Evolutionary conservation across 1,140 invertebrate genomes (phyloP), one percentile per base, ranked within the genome.

Genomic region (Bombus huntii): DNA sequence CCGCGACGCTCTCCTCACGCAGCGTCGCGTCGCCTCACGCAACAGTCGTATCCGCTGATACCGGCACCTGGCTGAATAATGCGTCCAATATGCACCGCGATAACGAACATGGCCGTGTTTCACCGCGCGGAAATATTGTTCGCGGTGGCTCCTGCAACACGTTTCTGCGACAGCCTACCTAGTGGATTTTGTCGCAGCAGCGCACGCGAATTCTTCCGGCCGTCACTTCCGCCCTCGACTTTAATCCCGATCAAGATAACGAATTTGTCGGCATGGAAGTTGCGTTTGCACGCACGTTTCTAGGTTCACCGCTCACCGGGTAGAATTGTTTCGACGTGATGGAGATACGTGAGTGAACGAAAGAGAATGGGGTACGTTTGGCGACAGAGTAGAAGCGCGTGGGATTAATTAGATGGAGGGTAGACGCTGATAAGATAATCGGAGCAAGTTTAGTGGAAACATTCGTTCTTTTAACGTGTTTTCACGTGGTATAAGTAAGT

Each of bases 21-120:
- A 86, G 74, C n/a, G 44, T 70, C 68, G 74, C n/a, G 44, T 70
- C 68, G 62, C 76, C 57, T 39, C 74, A 71, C 65, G 81, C 81
- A 68, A 83, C 31, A 62, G 25, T 53, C 83, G 77, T 80, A 57
- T 53, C 70, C 53, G 37, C 77, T 79, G 77, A 80, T 79, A 80
- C 47, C 76, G 31, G 39, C 18, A 3, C 34, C 31, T 39, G 42
- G 42, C 42, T 85, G 83, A 85, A 85, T 85, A 85, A 85, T 85
- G 78, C 83, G 66, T 84, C 76, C 78, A 84, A 84, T 84, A 84
- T 84, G 73, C 75, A 68, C 47, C 53, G 76, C 83, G 83, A 84
- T 84, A 84, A 84, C 65, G 66, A 79, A 79, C 76, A 42, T n/a
- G 39, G 75, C n/a, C 47, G 59, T 83, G 72, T 83, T 83, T 76